A percentile compares a stretch with the other conserved stretches of the same genome.
These are phyloP conservation scores for Aphelenchoides fujianensis DNA, from an alignment of 1,140 invertebrate species.

Conservation along the genomic window DNA sequence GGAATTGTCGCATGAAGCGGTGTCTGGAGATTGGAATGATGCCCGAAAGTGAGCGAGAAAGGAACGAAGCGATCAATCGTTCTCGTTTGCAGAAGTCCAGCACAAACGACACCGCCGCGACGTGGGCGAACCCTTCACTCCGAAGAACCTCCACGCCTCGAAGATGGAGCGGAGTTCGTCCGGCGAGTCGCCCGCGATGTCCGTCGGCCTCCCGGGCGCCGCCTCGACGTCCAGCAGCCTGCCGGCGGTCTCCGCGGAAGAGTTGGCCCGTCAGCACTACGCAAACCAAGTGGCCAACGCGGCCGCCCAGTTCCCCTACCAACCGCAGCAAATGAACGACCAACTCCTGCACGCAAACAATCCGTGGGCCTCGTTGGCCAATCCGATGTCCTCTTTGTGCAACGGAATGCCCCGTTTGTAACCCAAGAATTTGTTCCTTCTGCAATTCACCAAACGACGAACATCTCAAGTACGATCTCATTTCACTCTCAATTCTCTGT, in stretches of 20 bases:
- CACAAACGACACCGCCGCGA: conserved; percentile 32
- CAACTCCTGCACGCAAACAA: neutral
- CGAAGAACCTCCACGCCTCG: neutral
- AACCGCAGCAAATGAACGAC: neutral
- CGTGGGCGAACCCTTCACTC: neutral
- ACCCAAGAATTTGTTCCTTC: no score
- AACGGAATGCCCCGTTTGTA: neutral
- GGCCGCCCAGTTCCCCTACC: neutral
- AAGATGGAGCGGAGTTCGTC: neutral
- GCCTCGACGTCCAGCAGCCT: neutral
- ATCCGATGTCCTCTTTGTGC: neutral
- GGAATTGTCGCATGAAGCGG: conserved; percentile 37
- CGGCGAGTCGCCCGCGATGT: neutral
- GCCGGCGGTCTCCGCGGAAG: neutral
- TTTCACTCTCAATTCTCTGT: no score
- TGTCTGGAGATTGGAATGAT: conserved; percentile 40
- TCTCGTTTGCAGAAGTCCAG: conserved; percentile 29
- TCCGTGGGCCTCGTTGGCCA: neutral
- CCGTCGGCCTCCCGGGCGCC: neutral
- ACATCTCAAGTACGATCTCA: no score
- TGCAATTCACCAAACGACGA: no score
- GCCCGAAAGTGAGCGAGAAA: conserved; percentile 27
- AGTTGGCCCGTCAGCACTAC: neutral
- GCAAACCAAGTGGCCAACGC: neutral
- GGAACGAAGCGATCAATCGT: no score